These are phyloP conservation scores for Chamaea fasciata DNA, from an alignment of 2,113 vertebrate genomes.

Conservation along the genomic window DNA sequence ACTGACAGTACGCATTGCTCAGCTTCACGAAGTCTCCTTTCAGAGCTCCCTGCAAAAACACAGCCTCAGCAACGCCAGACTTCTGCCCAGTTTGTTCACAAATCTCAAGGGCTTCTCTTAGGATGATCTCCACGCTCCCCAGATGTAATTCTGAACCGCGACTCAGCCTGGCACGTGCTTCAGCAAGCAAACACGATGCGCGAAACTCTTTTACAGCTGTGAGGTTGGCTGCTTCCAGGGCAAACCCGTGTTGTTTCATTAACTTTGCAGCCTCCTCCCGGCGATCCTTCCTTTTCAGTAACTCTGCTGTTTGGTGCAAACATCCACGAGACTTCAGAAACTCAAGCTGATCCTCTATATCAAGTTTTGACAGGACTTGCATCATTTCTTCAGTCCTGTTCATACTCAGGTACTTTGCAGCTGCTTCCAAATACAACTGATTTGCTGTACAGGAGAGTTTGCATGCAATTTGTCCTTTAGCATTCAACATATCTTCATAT, in stretches of 20 bases:
- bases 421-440: conserved; percentile 77
- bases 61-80: conserved; percentile 67
- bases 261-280: conserved; percentile 76
- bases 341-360: conserved; percentile 74
- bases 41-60: conserved; percentile 67
- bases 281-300: conserved; percentile 68
- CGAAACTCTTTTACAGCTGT: conserved; percentile 68
- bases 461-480: conserved; percentile 36
- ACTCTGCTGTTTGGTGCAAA: conserved; percentile 68
- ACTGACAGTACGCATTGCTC: conserved; percentile 27
- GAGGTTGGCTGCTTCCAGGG: conserved; percentile 74
- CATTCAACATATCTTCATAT: conserved; percentile 61
- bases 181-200: conserved; percentile 71
- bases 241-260: conserved; percentile 73
- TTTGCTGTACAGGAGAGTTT: conserved; percentile 71
- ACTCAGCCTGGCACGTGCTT: conserved; percentile 45
- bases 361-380: conserved; percentile 72
- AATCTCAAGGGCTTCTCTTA: conserved; percentile 66
- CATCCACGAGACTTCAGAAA: conserved; percentile 73
- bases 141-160: background rate
- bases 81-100: conserved; percentile 58
- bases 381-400: conserved; percentile 73
- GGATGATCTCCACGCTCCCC: background rate
- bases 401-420: conserved; percentile 70
- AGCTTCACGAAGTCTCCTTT: conserved; percentile 59